Percentiles rank a stretch among this genome's conserved stretches.
Evolutionary conservation across 1,140 invertebrate genomes (phyloP).

Genomic region (Cydia pomonella): DNA sequence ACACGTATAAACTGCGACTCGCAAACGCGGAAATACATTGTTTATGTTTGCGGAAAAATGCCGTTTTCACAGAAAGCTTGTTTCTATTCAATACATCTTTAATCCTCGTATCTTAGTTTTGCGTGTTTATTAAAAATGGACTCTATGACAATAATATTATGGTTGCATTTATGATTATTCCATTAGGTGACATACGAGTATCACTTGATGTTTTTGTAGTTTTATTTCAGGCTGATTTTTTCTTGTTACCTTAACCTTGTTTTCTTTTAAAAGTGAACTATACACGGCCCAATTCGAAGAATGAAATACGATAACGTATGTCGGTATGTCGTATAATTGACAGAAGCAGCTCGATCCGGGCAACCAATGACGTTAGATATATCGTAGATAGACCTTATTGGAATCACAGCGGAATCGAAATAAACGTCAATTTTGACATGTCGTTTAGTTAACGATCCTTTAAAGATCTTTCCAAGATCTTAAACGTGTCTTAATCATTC

Average conservation of each 20-base stretch:
- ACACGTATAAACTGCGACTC: not conserved
- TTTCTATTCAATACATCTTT: conserved; percentile 7
- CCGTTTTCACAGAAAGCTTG: conserved; percentile 16
- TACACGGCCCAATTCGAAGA: too few species aligned
- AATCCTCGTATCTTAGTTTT: not conserved
- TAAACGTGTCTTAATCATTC: too few species aligned
- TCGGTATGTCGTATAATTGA: too few species aligned
- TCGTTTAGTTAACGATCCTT: too few species aligned
- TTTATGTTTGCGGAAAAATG: conserved; percentile 13
- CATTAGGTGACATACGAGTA: not conserved
- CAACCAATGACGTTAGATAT: too few species aligned
- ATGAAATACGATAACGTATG: too few species aligned
- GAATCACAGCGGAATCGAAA: too few species aligned
- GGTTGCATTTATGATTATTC: not conserved
- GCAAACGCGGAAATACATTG: conserved; percentile 7
- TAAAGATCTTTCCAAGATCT: too few species aligned
- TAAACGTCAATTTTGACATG: too few species aligned
- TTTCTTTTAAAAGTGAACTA: too few species aligned
- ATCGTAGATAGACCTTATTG: too few species aligned
- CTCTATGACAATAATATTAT: not conserved
- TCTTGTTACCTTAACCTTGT: not conserved
- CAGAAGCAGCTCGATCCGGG: too few species aligned
- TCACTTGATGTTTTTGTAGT: not conserved
- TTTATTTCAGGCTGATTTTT: not conserved
- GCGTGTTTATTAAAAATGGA: not conserved